Conservation (phyloP, 2,888 invertebrate genomes). For the Drosophila robusta region DNA sequence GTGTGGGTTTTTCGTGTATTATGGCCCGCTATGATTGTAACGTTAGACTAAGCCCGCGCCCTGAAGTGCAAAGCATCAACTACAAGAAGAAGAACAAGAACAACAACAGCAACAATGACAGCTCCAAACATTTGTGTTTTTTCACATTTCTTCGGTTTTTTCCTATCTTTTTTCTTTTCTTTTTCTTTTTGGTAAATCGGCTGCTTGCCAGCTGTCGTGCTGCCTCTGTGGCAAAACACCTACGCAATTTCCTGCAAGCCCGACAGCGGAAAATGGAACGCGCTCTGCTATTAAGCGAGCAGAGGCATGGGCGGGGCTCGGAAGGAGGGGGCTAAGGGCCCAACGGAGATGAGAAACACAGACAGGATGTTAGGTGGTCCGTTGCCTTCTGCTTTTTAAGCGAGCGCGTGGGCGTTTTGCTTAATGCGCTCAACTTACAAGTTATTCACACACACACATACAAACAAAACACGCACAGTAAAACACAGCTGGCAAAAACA, state of each 20-base stretch:
- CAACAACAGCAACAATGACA: slow-evolving; percentile 46
- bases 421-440: slow-evolving; percentile 62
- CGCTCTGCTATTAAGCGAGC: slow-evolving; percentile 23
- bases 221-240: slow-evolving; percentile 65
- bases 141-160: not conserved
- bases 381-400: slow-evolving; percentile 43
- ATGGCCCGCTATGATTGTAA: slow-evolving; percentile 57
- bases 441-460: slow-evolving; percentile 31
- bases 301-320: not conserved
- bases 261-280: slow-evolving; percentile 67
- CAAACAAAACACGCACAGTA: slow-evolving; percentile 32
- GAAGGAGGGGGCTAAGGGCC: not conserved
- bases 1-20: slow-evolving; percentile 31
- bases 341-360: slow-evolving; percentile 68
- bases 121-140: slow-evolving; percentile 44
- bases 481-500: slow-evolving; percentile 12
- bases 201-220: slow-evolving; percentile 39
- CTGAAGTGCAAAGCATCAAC: slow-evolving; percentile 45
- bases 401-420: slow-evolving; percentile 62
- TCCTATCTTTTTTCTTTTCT: not conserved
- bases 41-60: slow-evolving; percentile 65
- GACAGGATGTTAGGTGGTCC: slow-evolving; percentile 56
- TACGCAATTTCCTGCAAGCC: slow-evolving; percentile 78
- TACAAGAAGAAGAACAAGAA: not conserved
- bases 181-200: slow-evolving; percentile 30